Percentiles rank a stretch among this genome's conserved stretches.
Conservation (phyloP, 2,113 vertebrate species). For the Ictidomys tridecemlineatus region DNA sequence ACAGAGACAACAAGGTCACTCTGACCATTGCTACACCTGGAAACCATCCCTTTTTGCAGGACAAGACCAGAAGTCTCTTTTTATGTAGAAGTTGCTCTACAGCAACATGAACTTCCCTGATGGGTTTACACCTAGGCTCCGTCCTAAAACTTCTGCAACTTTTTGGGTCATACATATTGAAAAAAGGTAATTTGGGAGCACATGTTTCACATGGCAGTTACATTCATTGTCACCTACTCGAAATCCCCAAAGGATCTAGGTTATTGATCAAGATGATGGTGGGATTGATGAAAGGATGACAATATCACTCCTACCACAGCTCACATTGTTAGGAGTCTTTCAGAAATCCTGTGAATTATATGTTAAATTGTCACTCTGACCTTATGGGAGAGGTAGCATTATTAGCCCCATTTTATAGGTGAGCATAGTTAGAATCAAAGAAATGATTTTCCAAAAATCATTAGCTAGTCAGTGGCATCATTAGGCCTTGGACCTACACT, state of each 20-base stretch:
- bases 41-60: not conserved
- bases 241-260: conserved; percentile 9
- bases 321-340: not conserved
- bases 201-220: not conserved
- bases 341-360: not conserved
- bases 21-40: not conserved
- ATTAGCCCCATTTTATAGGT: not conserved
- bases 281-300: not conserved
- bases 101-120: not conserved
- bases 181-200: not conserved
- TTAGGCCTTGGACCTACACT: not conserved
- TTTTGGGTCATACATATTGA: not conserved
- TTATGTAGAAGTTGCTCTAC: not conserved
- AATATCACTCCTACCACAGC: not conserved
- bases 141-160: not conserved
- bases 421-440: not conserved
- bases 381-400: not conserved
- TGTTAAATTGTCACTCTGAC: not conserved
- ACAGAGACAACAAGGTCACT: not conserved
- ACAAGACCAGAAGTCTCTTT: not conserved
- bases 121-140: not conserved
- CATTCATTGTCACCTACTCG: not conserved
- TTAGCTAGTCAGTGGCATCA: not conserved
- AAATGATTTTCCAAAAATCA: not conserved
- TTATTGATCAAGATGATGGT: not conserved